These are phyloP conservation scores for Epizoanthus ramosus DNA, from an alignment of 92 coral and sea anemone species.

Conservation along the genomic window DNA sequence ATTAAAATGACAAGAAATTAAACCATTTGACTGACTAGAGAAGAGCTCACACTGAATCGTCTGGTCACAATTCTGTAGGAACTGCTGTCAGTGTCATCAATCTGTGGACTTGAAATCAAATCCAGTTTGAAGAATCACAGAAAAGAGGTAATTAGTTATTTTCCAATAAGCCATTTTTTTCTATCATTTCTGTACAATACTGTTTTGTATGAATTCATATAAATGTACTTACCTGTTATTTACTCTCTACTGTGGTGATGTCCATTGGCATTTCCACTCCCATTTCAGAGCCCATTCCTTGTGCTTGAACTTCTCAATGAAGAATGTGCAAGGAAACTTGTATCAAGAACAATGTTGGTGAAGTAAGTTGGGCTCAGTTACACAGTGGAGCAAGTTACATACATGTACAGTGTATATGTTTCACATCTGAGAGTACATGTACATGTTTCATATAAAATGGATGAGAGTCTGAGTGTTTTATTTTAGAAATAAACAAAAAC, in stretches of 20 bases:
- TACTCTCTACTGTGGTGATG: neutral
- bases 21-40: too few relatives aligned
- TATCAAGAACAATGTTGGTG: slow-evolving; percentile 76
- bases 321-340: slow-evolving; percentile 65
- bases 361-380: slow-evolving; percentile 55
- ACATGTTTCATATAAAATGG: too few relatives aligned
- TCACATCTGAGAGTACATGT: too few relatives aligned
- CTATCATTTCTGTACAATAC: neutral
- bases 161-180: neutral
- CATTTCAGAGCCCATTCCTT: slow-evolving; percentile 70
- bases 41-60: too few relatives aligned
- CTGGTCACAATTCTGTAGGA: slow-evolving; percentile 50
- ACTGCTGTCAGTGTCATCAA: slow-evolving; percentile 61
- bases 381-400: too few relatives aligned
- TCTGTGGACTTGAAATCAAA: slow-evolving; percentile 54
- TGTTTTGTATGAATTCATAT: neutral
- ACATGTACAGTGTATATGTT: too few relatives aligned
- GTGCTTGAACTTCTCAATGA: slow-evolving; percentile 62
- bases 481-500: too few relatives aligned
- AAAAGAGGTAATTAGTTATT: slow-evolving; percentile 55
- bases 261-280: neutral
- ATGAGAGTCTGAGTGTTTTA: too few relatives aligned
- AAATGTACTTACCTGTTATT: too few relatives aligned
- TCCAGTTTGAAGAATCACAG: slow-evolving; percentile 51
- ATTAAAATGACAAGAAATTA: too few relatives aligned